Evolutionary conservation across 2,888 invertebrate genomes (phyloP).

Genomic region (Amiota minor): DNA sequence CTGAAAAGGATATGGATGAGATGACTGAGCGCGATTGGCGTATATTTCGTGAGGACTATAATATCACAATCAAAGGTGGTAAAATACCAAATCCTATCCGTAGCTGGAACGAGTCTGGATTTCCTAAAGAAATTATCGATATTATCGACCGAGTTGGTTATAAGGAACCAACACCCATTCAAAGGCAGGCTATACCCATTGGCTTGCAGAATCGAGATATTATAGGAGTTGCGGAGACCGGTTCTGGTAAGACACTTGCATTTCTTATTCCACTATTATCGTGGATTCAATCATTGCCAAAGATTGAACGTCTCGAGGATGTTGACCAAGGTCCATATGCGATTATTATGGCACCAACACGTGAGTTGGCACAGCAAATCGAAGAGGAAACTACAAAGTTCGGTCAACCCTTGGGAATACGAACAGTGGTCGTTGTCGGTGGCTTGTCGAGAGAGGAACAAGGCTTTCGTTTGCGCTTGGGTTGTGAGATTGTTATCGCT

Average conservation of each 20-base stretch:
- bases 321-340: conserved; percentile 98
- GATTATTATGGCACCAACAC: conserved; percentile 98
- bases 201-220: conserved; percentile 95
- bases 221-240: conserved; percentile 99
- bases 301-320: conserved; percentile 92
- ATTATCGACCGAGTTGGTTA: conserved; percentile 96
- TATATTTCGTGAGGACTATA: conserved; percentile 99
- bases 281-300: conserved; percentile 98
- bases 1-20: conserved; percentile 92
- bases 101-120: conserved; percentile 93
- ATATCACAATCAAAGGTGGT: conserved; percentile 98
- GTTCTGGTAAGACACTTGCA: conserved; percentile 98
- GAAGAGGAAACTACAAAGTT: conserved; percentile 99
- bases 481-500: conserved; percentile 99
- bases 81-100: conserved; percentile 96
- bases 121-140: conserved; percentile 91
- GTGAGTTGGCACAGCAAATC: conserved; percentile 99
- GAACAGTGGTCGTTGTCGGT: conserved; percentile 98
- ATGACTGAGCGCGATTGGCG: conserved; percentile 99
- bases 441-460: conserved; percentile 98
- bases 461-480: conserved; percentile 95
- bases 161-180: conserved; percentile 98
- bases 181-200: conserved; percentile 99
- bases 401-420: conserved; percentile 91
- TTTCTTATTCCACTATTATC: conserved; percentile 96